Evolutionary conservation across 2,888 invertebrate genomes (phyloP).

Genomic region (Resseliella maxima): DNA sequence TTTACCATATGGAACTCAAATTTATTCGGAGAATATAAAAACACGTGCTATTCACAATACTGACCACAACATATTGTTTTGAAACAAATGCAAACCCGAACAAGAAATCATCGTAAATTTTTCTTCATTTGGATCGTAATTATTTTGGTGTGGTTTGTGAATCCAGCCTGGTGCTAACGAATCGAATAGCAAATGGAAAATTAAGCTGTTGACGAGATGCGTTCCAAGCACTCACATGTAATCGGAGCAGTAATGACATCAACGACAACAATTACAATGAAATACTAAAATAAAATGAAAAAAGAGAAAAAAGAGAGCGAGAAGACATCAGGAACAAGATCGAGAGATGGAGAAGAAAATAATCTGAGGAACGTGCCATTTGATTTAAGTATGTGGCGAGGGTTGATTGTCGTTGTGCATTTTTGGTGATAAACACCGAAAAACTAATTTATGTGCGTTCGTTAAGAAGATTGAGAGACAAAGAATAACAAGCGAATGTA

Average conservation of each 20-base stretch:
- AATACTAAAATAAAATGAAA: neutral
- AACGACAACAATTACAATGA: slow-evolving; percentile 54
- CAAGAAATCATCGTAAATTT: slow-evolving; percentile 39
- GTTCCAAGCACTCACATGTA: slow-evolving; percentile 16
- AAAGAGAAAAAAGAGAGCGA: neutral
- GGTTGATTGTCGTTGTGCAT: slow-evolving; percentile 46
- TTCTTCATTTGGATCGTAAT: slow-evolving; percentile 40
- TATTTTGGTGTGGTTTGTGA: slow-evolving; percentile 21
- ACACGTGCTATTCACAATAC: slow-evolving; percentile 25
- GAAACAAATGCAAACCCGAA: neutral
- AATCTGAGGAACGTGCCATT: slow-evolving; percentile 41
- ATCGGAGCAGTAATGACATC: slow-evolving; percentile 42
- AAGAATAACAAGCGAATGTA: neutral
- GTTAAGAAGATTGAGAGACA: slow-evolving; percentile 42
- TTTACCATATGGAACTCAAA: slow-evolving; percentile 36
- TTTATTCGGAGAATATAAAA: slow-evolving; percentile 11
- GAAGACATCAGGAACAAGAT: neutral
- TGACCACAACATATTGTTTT: slow-evolving; percentile 21
- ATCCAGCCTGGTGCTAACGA: slow-evolving; percentile 13
- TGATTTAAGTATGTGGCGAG: slow-evolving; percentile 47
- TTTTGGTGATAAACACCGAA: slow-evolving; percentile 53
- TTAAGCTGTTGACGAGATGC: slow-evolving; percentile 49
- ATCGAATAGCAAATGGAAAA: slow-evolving; percentile 42
- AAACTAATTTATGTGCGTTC: slow-evolving; percentile 54
- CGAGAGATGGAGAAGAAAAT: neutral